Evolutionary conservation across 1,140 invertebrate species (phyloP), one percentile per base, ranked within the genome.

Genomic region (Calephelis virginiensis): DNA sequence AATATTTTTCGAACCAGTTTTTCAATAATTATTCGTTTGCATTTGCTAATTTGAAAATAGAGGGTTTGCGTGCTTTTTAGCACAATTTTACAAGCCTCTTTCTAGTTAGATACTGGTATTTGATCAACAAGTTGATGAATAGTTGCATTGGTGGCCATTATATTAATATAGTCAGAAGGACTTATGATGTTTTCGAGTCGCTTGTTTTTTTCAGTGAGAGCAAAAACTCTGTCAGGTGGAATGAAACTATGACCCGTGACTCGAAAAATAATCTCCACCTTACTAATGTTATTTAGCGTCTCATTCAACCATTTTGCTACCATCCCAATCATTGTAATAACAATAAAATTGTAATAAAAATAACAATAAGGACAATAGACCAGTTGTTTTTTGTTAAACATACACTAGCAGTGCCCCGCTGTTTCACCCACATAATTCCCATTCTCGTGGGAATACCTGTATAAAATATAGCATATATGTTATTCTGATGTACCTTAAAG

Each of bases 161-260:
- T 50, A 50, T 50, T 50, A 50, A 50, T 50, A 50, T 50, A 50
- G 49, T 50, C 49, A 50, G 49, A 50, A 17, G 14, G 6, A 50
- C 14, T 50, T 50, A 48, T 48, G 49, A 50, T 50, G 14, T 50
- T 50, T 50, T 50, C 49, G 49, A 50, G 49, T 50, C 49, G 14
- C 13, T 13, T 50, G 49, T 62, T 43, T 17, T 62, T 62, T 62
- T 62, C 43, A 17, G 43, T 17, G 14, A 62, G 10, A 62, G 61
- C 43, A 62, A 62, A 62, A 9, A 47, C 61, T 46, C 12, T 40
- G 17, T 59, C 53, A 28, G 60, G 60, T 8, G 38, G 60, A 43
- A 61, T 61, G n/a, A 61, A 61, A n/a, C 60, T 61, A 43, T 61
- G 60, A 13, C 60, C 60, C 7, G 60, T 61, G 38, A 61, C 60